Conservation (phyloP, 2,797 vertebrate species). For the Momotus momota region DNA sequence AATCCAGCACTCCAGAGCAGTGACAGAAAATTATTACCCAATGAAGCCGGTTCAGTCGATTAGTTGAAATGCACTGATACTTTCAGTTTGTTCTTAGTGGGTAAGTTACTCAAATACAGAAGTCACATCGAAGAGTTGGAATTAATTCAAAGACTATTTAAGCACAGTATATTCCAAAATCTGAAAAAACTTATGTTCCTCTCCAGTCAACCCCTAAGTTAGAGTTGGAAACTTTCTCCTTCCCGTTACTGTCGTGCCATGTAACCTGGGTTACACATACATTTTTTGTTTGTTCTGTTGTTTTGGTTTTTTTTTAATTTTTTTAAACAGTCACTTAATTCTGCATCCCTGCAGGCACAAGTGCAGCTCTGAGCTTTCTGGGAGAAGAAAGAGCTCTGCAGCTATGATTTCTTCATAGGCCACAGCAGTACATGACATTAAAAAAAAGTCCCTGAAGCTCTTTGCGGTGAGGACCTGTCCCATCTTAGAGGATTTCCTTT, state of each 20-base stretch:
- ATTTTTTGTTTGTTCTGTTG: neutral
- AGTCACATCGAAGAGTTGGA: neutral
- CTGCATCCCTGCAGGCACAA: neutral
- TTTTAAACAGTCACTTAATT: neutral
- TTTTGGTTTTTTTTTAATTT: neutral
- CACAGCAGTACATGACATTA: neutral
- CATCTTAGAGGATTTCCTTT: neutral
- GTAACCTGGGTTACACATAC: neutral
- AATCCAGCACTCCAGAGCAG: neutral
- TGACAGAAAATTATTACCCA: neutral
- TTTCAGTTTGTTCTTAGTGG: neutral
- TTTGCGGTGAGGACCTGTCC: neutral
- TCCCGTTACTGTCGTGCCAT: neutral
- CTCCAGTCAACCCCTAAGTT: neutral
- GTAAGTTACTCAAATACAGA: neutral
- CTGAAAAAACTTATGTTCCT: neutral
- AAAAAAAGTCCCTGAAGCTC: neutral
- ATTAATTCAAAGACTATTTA: neutral
- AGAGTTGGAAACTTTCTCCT: neutral
- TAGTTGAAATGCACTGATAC: neutral
- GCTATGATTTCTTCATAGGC: neutral
- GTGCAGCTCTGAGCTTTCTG: neutral
- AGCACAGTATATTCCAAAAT: neutral
- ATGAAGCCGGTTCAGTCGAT: neutral
- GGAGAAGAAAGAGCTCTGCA: neutral